Evolutionary conservation across 2,888 invertebrate genomes (phyloP).

Genomic region (Erebia aethiops): DNA sequence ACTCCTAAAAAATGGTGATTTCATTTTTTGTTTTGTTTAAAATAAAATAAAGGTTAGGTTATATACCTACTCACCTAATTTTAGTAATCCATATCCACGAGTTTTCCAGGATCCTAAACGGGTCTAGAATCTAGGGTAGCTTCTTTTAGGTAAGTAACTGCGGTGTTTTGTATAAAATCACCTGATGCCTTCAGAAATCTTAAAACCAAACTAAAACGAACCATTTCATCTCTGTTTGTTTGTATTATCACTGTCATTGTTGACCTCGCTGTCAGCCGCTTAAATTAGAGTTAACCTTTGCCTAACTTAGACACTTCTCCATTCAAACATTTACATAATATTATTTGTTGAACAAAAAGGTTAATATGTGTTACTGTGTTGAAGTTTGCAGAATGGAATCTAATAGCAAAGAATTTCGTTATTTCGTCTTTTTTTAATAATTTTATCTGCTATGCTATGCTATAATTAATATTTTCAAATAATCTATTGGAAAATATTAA

Average conservation of each 20-base stretch:
- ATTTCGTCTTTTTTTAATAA: too few species aligned
- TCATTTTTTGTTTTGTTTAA: too few species aligned
- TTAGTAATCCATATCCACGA: too few species aligned
- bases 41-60: too few species aligned
- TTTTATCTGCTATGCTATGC: neutral
- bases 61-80: too few species aligned
- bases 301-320: conserved; percentile 20
- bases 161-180: neutral
- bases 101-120: too few species aligned
- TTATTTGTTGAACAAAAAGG: neutral
- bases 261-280: conserved; percentile 36
- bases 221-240: conserved; percentile 29
- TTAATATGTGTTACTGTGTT: too few species aligned
- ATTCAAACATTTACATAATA: neutral
- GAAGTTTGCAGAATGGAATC: too few species aligned
- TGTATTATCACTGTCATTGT: conserved; percentile 38
- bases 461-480: neutral
- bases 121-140: too few species aligned
- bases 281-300: conserved; percentile 33
- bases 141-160: neutral
- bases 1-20: too few species aligned
- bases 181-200: neutral
- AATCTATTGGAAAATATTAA: neutral
- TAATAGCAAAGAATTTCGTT: too few species aligned
- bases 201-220: conserved; percentile 28